Conservation (phyloP, 2,888 invertebrate genomes). For the Apamea crenata region DNA sequence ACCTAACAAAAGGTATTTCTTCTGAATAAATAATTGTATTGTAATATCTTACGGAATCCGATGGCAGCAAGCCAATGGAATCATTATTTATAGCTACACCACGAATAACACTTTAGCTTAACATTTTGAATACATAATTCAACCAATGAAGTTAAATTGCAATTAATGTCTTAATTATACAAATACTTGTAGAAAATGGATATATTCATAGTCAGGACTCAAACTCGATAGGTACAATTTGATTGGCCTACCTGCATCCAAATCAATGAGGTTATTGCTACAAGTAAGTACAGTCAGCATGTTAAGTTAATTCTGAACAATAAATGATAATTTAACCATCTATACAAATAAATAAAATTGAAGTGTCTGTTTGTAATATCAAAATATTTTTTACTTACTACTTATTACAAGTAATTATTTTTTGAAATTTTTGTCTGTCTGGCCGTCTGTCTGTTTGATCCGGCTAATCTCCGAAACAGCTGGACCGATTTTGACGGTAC, state of each 20-base stretch:
- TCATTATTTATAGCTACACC: conserved; percentile 1
- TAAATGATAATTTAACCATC: too few species aligned
- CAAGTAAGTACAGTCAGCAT: conserved; percentile 4
- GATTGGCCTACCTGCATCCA: conserved; percentile 11
- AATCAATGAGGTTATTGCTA: conserved; percentile 12
- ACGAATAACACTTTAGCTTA: not conserved
- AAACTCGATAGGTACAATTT: not conserved
- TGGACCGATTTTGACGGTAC: too few species aligned
- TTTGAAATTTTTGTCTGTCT: too few species aligned
- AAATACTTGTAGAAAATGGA: conserved; percentile 6
- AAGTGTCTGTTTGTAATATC: too few species aligned
- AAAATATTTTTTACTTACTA: too few species aligned
- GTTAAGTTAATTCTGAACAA: too few species aligned
- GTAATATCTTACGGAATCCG: not conserved
- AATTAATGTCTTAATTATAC: conserved; percentile 25
- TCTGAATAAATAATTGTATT: not conserved
- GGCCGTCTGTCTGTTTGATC: too few species aligned
- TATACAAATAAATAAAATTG: too few species aligned
- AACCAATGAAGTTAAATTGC: conserved; percentile 26
- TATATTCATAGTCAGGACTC: conserved; percentile 1
- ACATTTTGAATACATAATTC: conserved; percentile 21
- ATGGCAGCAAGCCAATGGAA: conserved; percentile 29
- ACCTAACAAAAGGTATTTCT: not conserved
- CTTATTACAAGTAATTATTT: too few species aligned
- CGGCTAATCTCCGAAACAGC: too few species aligned